Conservation (phyloP, 2,113 vertebrate genomes). For the Ifrita kowaldi region DNA sequence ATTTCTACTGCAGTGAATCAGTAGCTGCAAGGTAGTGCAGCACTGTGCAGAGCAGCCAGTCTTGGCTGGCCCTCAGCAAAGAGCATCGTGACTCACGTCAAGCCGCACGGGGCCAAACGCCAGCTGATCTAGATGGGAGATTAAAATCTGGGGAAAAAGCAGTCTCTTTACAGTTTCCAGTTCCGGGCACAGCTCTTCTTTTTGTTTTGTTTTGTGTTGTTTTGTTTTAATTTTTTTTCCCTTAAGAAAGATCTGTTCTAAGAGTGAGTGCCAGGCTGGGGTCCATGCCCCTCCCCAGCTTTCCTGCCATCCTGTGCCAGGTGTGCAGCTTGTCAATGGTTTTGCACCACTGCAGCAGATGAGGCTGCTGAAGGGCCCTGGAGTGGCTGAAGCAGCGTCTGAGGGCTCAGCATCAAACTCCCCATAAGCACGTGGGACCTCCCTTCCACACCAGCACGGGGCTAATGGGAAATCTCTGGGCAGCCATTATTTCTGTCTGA, state of each 20-base stretch:
- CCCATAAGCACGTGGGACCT: background rate
- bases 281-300: fast-evolving
- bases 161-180: background rate
- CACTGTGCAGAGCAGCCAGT: conserved; percentile 32
- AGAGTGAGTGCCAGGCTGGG: background rate
- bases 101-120: background rate
- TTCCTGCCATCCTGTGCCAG: background rate
- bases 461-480: background rate
- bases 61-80: conserved; percentile 9
- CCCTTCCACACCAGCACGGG: fast-evolving
- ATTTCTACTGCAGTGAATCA: conserved; percentile 59
- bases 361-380: background rate
- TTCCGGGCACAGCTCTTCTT: background rate
- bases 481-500: background rate
- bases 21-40: conserved; percentile 29
- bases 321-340: fast-evolving
- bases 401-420: background rate
- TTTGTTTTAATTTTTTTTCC: background rate
- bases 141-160: background rate
- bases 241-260: background rate
- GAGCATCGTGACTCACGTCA: background rate
- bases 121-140: background rate
- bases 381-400: background rate
- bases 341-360: background rate
- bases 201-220: background rate